Evolutionary conservation across 2,797 vertebrate genomes (phyloP).

Genomic region (Jordanella pulchra): DNA sequence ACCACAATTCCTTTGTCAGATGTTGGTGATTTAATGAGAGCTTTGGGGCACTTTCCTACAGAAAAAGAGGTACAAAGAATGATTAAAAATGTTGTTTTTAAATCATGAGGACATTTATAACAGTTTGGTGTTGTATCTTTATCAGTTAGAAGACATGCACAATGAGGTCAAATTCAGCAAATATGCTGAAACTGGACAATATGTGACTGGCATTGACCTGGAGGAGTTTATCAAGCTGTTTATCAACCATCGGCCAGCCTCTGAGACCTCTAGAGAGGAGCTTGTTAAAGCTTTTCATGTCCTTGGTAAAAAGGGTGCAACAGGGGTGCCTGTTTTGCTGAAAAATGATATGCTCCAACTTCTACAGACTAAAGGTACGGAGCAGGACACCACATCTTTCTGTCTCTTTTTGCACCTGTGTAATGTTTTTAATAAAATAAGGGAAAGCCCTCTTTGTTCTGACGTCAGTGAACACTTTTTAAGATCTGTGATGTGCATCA

Average conservation of each 20-base stretch:
- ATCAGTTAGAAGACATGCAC: slow-evolving; percentile 89
- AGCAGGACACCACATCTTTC: neutral
- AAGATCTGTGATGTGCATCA: neutral
- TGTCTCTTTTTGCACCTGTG: slow-evolving; percentile 2
- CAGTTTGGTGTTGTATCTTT: slow-evolving; percentile 3
- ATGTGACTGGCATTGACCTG: slow-evolving; percentile 84
- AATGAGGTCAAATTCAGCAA: slow-evolving; percentile 92
- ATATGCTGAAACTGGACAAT: slow-evolving; percentile 84
- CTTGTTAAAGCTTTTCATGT: slow-evolving; percentile 79
- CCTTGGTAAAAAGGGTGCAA: slow-evolving; percentile 75
- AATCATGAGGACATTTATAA: slow-evolving; percentile 5
- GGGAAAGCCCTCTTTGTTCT: neutral
- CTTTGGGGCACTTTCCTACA: slow-evolving; percentile 89
- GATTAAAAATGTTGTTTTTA: slow-evolving; percentile 3
- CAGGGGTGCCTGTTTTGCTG: slow-evolving; percentile 71
- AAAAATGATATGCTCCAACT: slow-evolving; percentile 83
- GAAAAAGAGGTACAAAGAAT: slow-evolving; percentile 84
- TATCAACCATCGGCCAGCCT: slow-evolving; percentile 89
- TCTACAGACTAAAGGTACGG: slow-evolving; percentile 85
- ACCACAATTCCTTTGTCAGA: slow-evolving; percentile 84
- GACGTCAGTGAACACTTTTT: neutral
- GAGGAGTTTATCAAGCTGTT: slow-evolving; percentile 91
- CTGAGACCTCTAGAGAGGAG: slow-evolving; percentile 76
- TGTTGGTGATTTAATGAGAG: slow-evolving; percentile 89
- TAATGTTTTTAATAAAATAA: slow-evolving; percentile 1